Percentiles rank a stretch among this genome's conserved stretches.
phyloP scores from a whole-genome alignment of 2,888 invertebrate genomes.

The Rhagonycha fulva region DNA sequence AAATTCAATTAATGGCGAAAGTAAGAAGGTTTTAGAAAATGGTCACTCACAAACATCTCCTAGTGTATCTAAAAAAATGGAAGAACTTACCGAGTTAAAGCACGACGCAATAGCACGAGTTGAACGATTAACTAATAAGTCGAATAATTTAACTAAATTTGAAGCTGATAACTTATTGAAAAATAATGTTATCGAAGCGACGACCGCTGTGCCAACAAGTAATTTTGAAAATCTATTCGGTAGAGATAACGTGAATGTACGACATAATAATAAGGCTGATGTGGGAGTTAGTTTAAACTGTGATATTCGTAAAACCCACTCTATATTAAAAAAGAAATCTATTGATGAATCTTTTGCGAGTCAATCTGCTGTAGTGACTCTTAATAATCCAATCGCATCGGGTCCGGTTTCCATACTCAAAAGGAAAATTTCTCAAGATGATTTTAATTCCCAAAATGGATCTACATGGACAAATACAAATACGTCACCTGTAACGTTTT shows the following conservation, averaged over 20 bases:
- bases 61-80: constrained; percentile 62
- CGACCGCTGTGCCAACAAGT: neutral
- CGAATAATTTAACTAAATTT: constrained; percentile 38
- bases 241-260: constrained; percentile 6
- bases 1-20: constrained; percentile 5
- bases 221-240: neutral
- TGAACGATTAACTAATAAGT: constrained; percentile 62
- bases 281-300: constrained; percentile 17
- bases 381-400: constrained; percentile 32
- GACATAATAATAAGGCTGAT: constrained; percentile 18
- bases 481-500: constrained; percentile 79
- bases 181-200: constrained; percentile 4
- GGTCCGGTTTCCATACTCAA: constrained; percentile 64
- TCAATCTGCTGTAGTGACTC: constrained; percentile 31
- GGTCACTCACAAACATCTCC: constrained; percentile 15
- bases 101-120: constrained; percentile 70
- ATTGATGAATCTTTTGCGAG: constrained; percentile 53
- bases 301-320: constrained; percentile 43
- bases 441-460: constrained; percentile 48
- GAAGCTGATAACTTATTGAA: constrained; percentile 20
- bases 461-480: constrained; percentile 52
- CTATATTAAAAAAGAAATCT: constrained; percentile 72
- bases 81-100: constrained; percentile 67
- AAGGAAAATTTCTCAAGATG: constrained; percentile 59
- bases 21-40: neutral